Evolutionary conservation across 1,140 invertebrate species (phyloP).

Genomic region (Bursaphelenchus mucronatus): DNA sequence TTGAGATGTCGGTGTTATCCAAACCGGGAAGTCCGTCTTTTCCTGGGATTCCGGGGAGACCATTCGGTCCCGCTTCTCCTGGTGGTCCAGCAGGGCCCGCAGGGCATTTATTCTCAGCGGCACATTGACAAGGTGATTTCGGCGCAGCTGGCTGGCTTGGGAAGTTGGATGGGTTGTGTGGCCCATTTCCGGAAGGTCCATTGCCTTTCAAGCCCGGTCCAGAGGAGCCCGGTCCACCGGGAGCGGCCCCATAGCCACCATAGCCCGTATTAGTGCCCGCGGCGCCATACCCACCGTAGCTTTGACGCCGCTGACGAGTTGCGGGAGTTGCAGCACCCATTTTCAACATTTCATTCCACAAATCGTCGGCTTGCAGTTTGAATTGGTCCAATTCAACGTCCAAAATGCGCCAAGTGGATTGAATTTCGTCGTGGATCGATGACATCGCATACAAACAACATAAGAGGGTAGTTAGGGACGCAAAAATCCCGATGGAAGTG

Average conservation of each 20-base stretch:
- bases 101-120: constrained; percentile 39
- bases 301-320: constrained; percentile 2
- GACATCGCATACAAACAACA: too few relatives aligned
- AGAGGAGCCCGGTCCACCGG: not conserved
- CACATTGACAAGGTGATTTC: constrained; percentile 19
- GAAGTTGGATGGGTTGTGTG: constrained; percentile 27
- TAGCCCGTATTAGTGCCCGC: not conserved
- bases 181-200: constrained; percentile 12
- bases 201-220: constrained; percentile 9
- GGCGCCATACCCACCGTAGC: constrained; percentile 2
- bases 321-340: not conserved
- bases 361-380: constrained; percentile 1
- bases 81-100: constrained; percentile 35
- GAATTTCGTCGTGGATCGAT: not conserved
- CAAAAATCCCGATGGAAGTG: too few relatives aligned
- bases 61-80: constrained; percentile 22
- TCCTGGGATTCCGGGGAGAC: constrained; percentile 6
- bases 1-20: constrained; percentile 33
- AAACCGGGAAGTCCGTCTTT: constrained; percentile 17
- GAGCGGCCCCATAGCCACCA: not conserved
- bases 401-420: not conserved
- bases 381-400: constrained; percentile 6
- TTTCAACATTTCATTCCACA: constrained; percentile 1
- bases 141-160: not conserved
- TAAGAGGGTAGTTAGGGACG: too few relatives aligned